Evolutionary conservation across 2,797 vertebrate genomes (phyloP), one percentile per base, ranked within the genome.

Genomic region (Argentina silus): DNA sequence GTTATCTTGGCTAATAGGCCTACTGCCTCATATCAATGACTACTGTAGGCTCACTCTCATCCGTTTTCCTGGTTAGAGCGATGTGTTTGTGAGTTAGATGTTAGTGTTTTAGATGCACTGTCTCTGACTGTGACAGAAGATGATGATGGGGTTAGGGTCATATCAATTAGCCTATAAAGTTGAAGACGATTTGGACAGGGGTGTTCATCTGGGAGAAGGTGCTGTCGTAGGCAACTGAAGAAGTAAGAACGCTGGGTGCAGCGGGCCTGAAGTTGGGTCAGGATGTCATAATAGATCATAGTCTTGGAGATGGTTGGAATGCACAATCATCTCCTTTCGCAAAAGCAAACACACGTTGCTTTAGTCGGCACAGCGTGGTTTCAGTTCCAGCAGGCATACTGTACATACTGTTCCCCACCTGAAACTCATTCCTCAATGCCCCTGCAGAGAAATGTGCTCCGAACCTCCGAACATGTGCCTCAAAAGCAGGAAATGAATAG

Each of bases 401-500:
- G 14, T 2, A 53, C 48, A 67, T 50, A 36, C 23, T 36, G 11
- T 50, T 53, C 19, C 27, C 47, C 65, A 53, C 48, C 48, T 42
- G n/a, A 11, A 65, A 47, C 9, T 47, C 19, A 21, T 65, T 63
- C 57, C 42, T 61, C 36, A 2, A 8, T 64, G 68, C 55, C 42
- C 21, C 67, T 50, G 43, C 23, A 64, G 17, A 72, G 61, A 61
- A 59, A 62, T 65, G 43, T 70, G 57, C n/a, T 50, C 27, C 43
- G 53, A 64, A 48, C 10, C 48, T 56, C 3, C 53, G 57, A 45
- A 55, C 74, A 60, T 27, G 19, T 62, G 19, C 60, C 4, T 64
- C 53, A 43, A 43, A 59, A 75, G 66, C 43, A 78, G 83, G 72
- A 88, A 85, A 81, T 69, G 65, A 59, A 79, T 77, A 74, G 68